phyloP scores from a whole-genome alignment of 2,113 vertebrate species.

The Syngnathus floridae region DNA sequence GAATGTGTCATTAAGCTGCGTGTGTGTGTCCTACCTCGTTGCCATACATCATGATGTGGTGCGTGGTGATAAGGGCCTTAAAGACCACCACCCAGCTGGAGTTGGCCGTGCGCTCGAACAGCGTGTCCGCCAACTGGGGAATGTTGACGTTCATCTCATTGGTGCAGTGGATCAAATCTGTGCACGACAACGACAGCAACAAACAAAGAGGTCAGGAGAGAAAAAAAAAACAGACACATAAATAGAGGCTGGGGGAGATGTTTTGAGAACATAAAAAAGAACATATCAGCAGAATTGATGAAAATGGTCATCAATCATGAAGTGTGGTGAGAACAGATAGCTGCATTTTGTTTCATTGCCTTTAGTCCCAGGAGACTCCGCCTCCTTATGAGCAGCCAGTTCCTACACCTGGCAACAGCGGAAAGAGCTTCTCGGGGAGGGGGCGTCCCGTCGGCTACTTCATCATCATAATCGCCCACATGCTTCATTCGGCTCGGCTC shows the following conservation, averaged over 20 bases:
- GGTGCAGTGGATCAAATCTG: conserved; percentile 75
- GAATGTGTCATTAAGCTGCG: conserved; percentile 6
- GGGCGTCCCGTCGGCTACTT: conserved; percentile 30
- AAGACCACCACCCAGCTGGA: conserved; percentile 76
- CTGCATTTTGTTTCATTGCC: conserved; percentile 3
- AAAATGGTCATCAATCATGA: background rate
- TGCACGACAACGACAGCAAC: background rate
- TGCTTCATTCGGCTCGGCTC: conserved; percentile 1
- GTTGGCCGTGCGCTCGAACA: conserved; percentile 72
- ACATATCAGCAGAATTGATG: background rate
- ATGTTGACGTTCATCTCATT: conserved; percentile 75
- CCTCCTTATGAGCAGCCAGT: conserved; percentile 23
- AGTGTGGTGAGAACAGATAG: background rate
- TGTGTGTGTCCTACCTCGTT: conserved; percentile 63
- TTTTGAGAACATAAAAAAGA: no score
- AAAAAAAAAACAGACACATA: background rate
- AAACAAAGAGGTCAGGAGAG: background rate
- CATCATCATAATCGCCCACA: conserved; percentile 34
- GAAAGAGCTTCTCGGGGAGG: conserved; percentile 43
- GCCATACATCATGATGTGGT: conserved; percentile 75
- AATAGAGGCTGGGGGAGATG: background rate
- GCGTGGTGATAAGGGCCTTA: conserved; percentile 73
- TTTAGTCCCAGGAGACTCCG: no score
- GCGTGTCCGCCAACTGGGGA: conserved; percentile 72
- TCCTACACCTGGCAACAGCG: conserved; percentile 56